These are phyloP conservation scores for Drosophila austrosaltans DNA, from an alignment of 2,888 invertebrate species.

Conservation along the genomic window DNA sequence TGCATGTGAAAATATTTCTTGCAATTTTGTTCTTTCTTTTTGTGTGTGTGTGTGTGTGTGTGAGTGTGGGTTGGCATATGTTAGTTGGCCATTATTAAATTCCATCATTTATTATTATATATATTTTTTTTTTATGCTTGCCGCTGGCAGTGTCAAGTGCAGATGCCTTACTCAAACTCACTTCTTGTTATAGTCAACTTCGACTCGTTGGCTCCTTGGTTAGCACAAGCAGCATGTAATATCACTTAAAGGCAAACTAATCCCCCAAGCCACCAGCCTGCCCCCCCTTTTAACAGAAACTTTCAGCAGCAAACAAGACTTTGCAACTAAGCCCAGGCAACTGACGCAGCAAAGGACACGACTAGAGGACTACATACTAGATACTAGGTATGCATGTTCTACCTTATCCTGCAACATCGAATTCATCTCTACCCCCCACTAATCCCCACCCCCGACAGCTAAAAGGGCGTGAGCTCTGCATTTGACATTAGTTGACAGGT, in stretches of 20 bases:
- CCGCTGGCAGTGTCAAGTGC: slow-evolving; percentile 21
- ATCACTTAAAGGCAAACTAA: slow-evolving; percentile 65
- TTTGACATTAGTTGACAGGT: slow-evolving; percentile 54
- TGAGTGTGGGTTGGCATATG: slow-evolving; percentile 15
- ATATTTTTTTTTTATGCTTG: not conserved
- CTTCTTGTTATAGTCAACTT: not conserved
- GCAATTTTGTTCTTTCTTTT: slow-evolving; percentile 19
- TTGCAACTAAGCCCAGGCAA: slow-evolving; percentile 31
- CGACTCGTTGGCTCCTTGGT: slow-evolving; percentile 19
- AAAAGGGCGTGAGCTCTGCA: slow-evolving; percentile 34
- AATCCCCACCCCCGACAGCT: not conserved
- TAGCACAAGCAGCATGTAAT: slow-evolving; percentile 58
- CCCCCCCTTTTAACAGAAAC: slow-evolving; percentile 22
- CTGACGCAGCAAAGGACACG: slow-evolving; percentile 22
- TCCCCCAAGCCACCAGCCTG: slow-evolving; percentile 45
- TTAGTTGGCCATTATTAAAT: slow-evolving; percentile 21
- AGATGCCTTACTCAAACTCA: slow-evolving; percentile 9
- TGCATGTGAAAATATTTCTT: slow-evolving; percentile 10
- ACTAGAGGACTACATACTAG: slow-evolving; percentile 15
- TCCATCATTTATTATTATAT: slow-evolving; percentile 4
- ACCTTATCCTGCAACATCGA: not conserved
- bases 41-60: too few relatives aligned
- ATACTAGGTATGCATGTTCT: slow-evolving; percentile 6
- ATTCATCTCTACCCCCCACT: not conserved
- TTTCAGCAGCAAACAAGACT: slow-evolving; percentile 47